Conservation (phyloP, 1,140 invertebrate species). For the Sarcophaga bullata region DNA sequence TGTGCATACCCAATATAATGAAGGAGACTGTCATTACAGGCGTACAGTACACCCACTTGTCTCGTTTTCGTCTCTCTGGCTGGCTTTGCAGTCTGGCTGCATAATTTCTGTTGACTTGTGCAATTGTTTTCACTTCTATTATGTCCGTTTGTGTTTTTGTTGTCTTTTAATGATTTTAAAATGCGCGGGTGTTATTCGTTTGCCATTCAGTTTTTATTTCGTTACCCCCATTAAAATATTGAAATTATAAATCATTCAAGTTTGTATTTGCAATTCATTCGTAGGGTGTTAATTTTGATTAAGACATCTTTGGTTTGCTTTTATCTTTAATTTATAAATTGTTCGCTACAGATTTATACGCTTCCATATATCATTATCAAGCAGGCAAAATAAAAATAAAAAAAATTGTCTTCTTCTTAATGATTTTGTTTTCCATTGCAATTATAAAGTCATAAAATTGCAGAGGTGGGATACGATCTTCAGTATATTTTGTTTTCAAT, state of each 20-base stretch:
- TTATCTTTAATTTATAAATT: conserved; percentile 15
- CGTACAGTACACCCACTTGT: conserved; percentile 27
- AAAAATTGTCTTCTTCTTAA: too few species aligned
- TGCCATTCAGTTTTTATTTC: background rate
- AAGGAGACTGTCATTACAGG: background rate
- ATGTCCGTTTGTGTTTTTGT: background rate
- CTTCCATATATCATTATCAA: too few species aligned
- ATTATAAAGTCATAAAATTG: too few species aligned
- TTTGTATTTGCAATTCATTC: conserved; percentile 32
- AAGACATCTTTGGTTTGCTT: conserved; percentile 30
- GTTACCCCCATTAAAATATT: conserved; percentile 1
- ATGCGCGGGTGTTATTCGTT: conserved; percentile 12
- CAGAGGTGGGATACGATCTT: too few species aligned
- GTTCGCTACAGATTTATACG: conserved; percentile 13
- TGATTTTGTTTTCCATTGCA: too few species aligned
- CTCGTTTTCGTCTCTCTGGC: too few species aligned
- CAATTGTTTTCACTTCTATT: background rate
- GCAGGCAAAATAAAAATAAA: too few species aligned
- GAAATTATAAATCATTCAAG: conserved; percentile 40
- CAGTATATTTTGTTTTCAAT: too few species aligned
- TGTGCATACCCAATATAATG: too few species aligned
- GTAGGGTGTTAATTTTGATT: conserved; percentile 35
- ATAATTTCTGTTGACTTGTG: conserved; percentile 10
- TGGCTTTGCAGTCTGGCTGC: too few species aligned
- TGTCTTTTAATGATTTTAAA: background rate